Evolutionary conservation across 2,888 invertebrate genomes (phyloP).

Genomic region (Stegophylla sp.): DNA sequence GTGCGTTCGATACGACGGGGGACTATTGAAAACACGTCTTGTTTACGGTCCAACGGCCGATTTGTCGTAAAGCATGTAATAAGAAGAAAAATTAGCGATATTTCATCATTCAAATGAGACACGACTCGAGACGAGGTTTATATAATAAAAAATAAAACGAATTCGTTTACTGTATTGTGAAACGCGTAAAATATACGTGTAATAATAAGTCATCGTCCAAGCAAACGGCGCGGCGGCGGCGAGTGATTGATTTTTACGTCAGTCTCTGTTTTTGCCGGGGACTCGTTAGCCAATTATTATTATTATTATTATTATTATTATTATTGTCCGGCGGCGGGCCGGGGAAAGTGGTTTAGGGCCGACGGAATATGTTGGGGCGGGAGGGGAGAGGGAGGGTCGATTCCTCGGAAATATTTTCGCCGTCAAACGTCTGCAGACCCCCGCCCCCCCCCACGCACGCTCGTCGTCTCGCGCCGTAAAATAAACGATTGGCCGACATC

Average conservation of each 20-base stretch:
- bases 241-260: slow-evolving; percentile 43
- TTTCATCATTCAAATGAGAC: slow-evolving; percentile 12
- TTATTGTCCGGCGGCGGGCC: neutral
- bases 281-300: neutral
- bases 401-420: neutral
- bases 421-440: neutral
- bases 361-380: neutral
- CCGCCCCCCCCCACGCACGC: no score
- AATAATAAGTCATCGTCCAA: slow-evolving; percentile 20
- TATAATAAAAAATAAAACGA: no score
- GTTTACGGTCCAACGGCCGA: neutral
- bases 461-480: no score
- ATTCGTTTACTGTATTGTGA: no score
- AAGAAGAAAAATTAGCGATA: slow-evolving; percentile 1
- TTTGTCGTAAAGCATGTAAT: neutral
- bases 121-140: no score
- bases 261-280: neutral
- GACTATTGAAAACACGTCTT: slow-evolving; percentile 9
- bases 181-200: neutral
- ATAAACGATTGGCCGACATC: slow-evolving; percentile 2
- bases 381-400: neutral
- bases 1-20: neutral
- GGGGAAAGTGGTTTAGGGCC: no score
- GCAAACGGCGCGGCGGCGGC: no score
- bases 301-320: no score